Evolutionary conservation across 2,113 vertebrate genomes (phyloP).

Genomic region (Anser brachyrhynchus): DNA sequence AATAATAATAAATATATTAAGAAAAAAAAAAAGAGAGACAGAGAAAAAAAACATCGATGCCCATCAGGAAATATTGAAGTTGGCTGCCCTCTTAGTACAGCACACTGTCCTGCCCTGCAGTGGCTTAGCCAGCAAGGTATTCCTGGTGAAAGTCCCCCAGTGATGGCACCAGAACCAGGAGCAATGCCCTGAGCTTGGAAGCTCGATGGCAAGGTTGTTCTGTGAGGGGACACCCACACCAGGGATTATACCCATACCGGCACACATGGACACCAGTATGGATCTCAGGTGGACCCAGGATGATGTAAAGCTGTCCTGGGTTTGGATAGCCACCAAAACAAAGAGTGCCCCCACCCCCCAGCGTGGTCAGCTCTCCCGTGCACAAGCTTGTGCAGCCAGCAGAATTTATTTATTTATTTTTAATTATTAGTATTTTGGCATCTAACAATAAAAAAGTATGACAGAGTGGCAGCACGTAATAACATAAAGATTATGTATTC

Average conservation of each 20-base stretch:
- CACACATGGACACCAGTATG: rapidly evolving
- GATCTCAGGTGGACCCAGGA: rapidly evolving
- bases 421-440: neutral
- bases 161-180: neutral
- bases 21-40: too few species aligned
- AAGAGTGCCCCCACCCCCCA: neutral
- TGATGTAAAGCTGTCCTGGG: neutral
- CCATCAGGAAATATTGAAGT: rapidly evolving
- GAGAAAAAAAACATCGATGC: neutral
- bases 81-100: neutral
- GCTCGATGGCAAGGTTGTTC: neutral
- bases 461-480: too few species aligned
- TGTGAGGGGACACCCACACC: too few species aligned
- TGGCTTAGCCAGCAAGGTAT: rapidly evolving
- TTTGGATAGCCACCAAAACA: neutral
- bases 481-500: neutral
- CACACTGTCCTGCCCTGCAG: neutral
- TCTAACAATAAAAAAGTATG: neutral
- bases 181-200: neutral
- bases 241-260: too few species aligned
- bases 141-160: rapidly evolving
- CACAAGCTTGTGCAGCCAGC: rapidly evolving
- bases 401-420: neutral
- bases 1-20: too few species aligned
- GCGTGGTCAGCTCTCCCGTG: rapidly evolving